A percentile compares a stretch with the other conserved stretches of the same genome.
These are phyloP conservation scores for Moxostoma hubbsi DNA, from an alignment of 2,797 vertebrate genomes.

Conservation along the genomic window DNA sequence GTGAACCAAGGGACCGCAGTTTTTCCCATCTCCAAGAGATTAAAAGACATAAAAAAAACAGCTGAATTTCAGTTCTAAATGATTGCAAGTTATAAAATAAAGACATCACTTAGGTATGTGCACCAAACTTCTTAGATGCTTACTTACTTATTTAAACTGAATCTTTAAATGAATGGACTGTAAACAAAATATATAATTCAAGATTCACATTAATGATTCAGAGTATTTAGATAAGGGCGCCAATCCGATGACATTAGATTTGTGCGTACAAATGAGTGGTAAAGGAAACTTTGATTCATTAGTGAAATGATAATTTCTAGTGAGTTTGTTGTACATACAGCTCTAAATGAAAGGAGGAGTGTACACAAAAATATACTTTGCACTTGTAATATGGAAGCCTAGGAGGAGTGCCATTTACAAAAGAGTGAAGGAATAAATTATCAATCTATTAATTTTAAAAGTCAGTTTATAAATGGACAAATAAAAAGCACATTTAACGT, in stretches of 20 bases:
- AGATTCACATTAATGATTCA: slow-evolving; percentile 19
- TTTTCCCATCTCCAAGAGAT: neutral
- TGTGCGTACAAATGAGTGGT: too few species aligned
- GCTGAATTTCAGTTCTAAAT: neutral
- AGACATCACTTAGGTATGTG: neutral
- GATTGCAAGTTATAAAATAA: neutral
- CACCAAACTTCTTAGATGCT: slow-evolving; percentile 1
- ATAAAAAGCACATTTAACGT: too few species aligned
- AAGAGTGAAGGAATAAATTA: too few species aligned
- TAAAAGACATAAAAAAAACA: slow-evolving; percentile 31
- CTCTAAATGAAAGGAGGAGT: neutral
- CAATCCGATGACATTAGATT: too few species aligned
- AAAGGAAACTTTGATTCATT: neutral
- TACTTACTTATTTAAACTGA: neutral
- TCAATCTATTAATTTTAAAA: too few species aligned
- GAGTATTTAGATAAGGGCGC: too few species aligned
- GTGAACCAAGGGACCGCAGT: neutral
- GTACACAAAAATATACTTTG: too few species aligned
- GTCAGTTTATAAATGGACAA: too few species aligned
- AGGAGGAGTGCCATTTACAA: too few species aligned
- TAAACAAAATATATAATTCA: slow-evolving; percentile 40
- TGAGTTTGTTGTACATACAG: neutral
- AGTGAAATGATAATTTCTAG: neutral
- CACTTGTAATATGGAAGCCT: too few species aligned
- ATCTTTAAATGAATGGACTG: slow-evolving; percentile 12